A percentile compares a stretch with the other conserved stretches of the same genome.
phyloP scores from a whole-genome alignment of 1,140 invertebrate genomes.

The Argopecten irradians region DNA sequence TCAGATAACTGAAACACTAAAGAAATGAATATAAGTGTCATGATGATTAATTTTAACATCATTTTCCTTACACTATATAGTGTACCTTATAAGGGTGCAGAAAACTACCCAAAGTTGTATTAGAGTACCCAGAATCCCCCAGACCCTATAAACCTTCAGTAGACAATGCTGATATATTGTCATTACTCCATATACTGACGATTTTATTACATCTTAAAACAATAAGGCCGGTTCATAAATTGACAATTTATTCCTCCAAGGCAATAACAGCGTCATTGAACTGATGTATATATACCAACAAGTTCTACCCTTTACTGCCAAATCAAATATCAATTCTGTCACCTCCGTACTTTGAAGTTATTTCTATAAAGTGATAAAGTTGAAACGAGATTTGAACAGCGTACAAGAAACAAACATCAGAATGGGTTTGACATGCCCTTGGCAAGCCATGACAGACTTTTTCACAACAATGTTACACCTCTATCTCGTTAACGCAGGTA shows the following conservation, averaged over 20 bases:
- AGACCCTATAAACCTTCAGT: no score
- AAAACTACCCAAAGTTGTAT: no score
- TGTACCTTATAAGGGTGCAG: no score
- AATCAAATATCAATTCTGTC: slow-evolving; percentile 17
- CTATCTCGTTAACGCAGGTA: neutral
- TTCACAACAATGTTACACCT: neutral
- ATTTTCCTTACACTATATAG: no score
- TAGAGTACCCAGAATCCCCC: no score
- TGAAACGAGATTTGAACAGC: slow-evolving; percentile 4
- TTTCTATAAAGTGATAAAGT: slow-evolving; percentile 1
- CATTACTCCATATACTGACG: neutral
- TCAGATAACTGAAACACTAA: no score
- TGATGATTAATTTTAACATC: no score
- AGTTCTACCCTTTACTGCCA: neutral
- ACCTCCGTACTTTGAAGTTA: neutral
- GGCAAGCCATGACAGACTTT: neutral
- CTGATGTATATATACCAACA: neutral
- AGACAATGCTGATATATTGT: neutral
- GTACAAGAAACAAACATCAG: neutral
- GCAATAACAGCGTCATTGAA: neutral
- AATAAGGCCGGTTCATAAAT: neutral
- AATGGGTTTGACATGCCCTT: neutral
- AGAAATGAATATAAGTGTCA: no score
- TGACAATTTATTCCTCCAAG: neutral
- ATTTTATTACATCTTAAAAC: slow-evolving; percentile 19